These are phyloP conservation scores for Okapia johnstoni DNA, from an alignment of 2,113 vertebrate genomes.

Conservation along the genomic window DNA sequence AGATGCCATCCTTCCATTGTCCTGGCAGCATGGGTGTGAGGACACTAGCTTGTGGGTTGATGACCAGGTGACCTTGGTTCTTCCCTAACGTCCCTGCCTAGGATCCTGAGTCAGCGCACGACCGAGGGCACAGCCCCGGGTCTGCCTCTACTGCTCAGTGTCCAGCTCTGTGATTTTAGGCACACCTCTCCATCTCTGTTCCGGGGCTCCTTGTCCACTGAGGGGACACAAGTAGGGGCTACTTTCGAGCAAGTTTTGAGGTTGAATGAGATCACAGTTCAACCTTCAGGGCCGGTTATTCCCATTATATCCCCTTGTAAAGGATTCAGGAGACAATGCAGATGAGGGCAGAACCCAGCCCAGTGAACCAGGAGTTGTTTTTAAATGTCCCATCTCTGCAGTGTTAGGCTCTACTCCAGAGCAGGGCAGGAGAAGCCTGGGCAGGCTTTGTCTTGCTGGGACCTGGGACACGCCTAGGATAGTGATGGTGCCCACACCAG, in stretches of 20 bases:
- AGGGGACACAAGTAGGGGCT: background rate
- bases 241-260: background rate
- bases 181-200: background rate
- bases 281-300: background rate
- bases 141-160: background rate
- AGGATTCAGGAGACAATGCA: background rate
- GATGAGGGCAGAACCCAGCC: background rate
- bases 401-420: background rate
- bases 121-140: background rate
- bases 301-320: background rate
- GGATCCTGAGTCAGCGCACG: background rate
- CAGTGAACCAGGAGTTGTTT: background rate
- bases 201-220: background rate
- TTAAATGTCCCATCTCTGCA: background rate
- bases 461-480: background rate
- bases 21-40: fast-evolving
- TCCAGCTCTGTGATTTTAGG: background rate
- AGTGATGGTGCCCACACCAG: background rate
- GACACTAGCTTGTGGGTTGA: background rate
- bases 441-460: background rate
- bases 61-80: background rate
- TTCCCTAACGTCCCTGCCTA: background rate
- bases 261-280: background rate
- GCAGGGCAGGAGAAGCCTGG: background rate
- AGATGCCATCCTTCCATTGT: background rate